Percentiles rank a stretch among this genome's conserved stretches.
phyloP scores from a whole-genome alignment of 2,888 invertebrate genomes.

The Habrosyne pyritoides region DNA sequence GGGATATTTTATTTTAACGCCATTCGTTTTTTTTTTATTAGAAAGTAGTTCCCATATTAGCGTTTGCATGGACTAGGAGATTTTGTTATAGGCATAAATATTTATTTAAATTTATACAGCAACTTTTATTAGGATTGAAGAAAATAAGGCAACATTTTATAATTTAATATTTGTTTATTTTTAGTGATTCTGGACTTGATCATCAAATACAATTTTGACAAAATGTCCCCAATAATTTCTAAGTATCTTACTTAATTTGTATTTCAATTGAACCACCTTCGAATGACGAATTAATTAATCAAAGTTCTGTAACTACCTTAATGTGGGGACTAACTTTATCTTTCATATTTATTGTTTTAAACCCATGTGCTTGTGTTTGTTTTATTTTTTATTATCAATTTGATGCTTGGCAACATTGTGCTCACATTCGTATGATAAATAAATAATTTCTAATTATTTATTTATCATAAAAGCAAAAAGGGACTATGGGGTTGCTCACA shows the following conservation, averaged over 20 bases:
- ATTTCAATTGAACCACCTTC: too few species aligned
- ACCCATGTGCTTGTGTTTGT: slow-evolving; percentile 79
- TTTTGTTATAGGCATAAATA: not conserved
- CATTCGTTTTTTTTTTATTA: slow-evolving; percentile 12
- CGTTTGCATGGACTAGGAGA: not conserved
- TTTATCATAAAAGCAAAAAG: slow-evolving; percentile 64
- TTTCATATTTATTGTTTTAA: slow-evolving; percentile 47
- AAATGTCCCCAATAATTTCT: not conserved
- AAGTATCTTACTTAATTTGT: not conserved
- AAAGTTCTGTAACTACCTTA: not conserved
- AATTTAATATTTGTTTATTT: not conserved
- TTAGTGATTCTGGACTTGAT: not conserved
- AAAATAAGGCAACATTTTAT: too few species aligned
- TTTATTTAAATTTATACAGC: not conserved
- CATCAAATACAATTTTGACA: not conserved
- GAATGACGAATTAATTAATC: not conserved
- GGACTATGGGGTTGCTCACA: slow-evolving; percentile 44
- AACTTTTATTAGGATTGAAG: too few species aligned
- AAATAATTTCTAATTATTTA: slow-evolving; percentile 40
- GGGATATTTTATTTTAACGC: slow-evolving; percentile 16
- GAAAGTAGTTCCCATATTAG: slow-evolving; percentile 7
- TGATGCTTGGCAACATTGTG: slow-evolving; percentile 84
- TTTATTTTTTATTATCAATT: slow-evolving; percentile 80
- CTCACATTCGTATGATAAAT: slow-evolving; percentile 66
- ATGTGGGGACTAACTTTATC: slow-evolving; percentile 5